phyloP scores from a whole-genome alignment of 2,113 vertebrate species.

The Gallinago media region DNA sequence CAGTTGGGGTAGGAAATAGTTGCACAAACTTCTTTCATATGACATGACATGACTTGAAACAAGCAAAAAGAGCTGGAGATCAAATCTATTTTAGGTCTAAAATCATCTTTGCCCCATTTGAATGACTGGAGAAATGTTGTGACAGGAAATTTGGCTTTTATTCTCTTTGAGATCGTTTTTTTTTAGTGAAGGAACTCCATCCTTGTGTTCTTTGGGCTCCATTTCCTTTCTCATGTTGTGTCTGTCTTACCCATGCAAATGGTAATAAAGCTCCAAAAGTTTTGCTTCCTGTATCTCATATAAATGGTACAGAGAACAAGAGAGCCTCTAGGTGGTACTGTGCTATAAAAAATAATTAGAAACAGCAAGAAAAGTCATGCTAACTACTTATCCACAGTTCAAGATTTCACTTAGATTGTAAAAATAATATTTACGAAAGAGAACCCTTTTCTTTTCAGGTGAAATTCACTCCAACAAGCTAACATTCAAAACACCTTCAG shows the following conservation, averaged over 20 bases:
- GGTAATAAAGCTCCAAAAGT: background rate
- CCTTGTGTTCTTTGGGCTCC: background rate
- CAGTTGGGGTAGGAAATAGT: background rate
- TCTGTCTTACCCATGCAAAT: background rate
- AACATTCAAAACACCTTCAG: background rate
- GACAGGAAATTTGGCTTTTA: background rate
- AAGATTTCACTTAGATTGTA: background rate
- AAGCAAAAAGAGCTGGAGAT: background rate
- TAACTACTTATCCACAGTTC: background rate
- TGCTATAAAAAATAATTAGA: slow-evolving; percentile 26
- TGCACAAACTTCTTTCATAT: background rate
- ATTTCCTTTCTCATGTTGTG: background rate
- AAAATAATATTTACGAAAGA: background rate
- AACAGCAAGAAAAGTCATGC: background rate
- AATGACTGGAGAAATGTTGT: background rate
- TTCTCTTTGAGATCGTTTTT: rapidly evolving
- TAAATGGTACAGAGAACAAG: background rate
- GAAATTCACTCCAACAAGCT: background rate
- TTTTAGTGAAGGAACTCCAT: background rate
- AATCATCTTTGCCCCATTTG: background rate
- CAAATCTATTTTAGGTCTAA: background rate
- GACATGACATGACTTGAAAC: background rate
- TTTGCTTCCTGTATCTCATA: background rate
- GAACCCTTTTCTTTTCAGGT: background rate
- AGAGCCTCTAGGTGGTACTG: slow-evolving; percentile 54